A percentile compares a stretch with the other conserved stretches of the same genome.
Evolutionary conservation across 2,797 vertebrate genomes (phyloP).

Genomic region (Sparidentex hasta): DNA sequence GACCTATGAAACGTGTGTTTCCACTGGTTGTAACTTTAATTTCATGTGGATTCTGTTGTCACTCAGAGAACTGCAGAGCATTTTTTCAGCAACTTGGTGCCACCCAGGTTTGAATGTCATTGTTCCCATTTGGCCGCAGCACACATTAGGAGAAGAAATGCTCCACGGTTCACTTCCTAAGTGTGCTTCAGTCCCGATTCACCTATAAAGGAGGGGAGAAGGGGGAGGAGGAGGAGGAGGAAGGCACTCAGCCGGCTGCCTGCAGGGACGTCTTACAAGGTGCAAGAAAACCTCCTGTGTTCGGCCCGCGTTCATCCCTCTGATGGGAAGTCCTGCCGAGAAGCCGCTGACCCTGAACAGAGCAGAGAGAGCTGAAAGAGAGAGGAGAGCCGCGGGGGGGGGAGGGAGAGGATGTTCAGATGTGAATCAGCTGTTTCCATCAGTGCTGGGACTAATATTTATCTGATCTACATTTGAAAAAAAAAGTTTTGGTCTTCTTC

Average conservation of each 20-base stretch:
- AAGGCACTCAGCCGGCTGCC: slow-evolving; percentile 16
- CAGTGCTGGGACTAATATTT: no score
- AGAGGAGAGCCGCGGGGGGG: no score
- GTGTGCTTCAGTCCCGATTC: slow-evolving; percentile 5
- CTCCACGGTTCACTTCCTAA: slow-evolving; percentile 9
- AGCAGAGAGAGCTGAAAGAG: background rate
- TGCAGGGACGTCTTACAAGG: slow-evolving; percentile 32
- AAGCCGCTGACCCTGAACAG: slow-evolving; percentile 51
- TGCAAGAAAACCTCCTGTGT: slow-evolving; percentile 23
- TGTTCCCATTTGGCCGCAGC: background rate
- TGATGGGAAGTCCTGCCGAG: slow-evolving; percentile 50
- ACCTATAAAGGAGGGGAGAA: background rate
- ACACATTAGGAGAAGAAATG: slow-evolving; percentile 7
- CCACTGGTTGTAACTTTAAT: background rate
- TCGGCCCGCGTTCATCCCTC: slow-evolving; percentile 37
- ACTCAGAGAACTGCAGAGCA: background rate
- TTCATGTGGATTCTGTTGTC: background rate
- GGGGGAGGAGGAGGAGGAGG: background rate
- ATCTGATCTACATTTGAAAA: background rate
- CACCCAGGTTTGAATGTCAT: slow-evolving; percentile 10
- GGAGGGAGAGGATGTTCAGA: background rate
- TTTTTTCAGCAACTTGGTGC: background rate
- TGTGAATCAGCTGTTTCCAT: background rate
- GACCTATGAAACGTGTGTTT: background rate
- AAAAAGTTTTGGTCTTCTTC: rapidly evolving